Evolutionary conservation across 2,888 invertebrate genomes (phyloP).

Genomic region (Parelbella ahira): DNA sequence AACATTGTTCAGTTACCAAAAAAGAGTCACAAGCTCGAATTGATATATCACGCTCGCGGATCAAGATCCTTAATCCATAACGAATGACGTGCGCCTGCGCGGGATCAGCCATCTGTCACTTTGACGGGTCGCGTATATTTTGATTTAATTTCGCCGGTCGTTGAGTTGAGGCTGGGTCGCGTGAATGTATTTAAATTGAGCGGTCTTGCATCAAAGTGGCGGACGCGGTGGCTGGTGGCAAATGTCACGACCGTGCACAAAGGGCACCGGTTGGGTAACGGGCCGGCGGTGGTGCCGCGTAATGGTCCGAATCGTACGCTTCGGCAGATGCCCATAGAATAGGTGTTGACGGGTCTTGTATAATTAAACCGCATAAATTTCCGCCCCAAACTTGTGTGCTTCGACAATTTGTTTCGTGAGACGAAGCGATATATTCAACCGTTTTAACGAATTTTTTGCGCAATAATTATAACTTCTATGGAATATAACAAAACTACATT

Average conservation of each 20-base stretch:
- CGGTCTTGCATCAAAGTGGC: conserved; percentile 43
- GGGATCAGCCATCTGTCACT: conserved; percentile 7
- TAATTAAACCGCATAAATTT: conserved; percentile 7
- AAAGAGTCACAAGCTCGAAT: too few relatives aligned
- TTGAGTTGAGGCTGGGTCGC: conserved; percentile 2
- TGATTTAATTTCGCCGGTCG: conserved; percentile 6
- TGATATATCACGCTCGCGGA: too few relatives aligned
- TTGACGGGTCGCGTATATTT: conserved; percentile 15
- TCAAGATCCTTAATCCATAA: too few relatives aligned
- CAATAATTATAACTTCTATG: too few relatives aligned
- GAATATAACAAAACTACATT: too few relatives aligned
- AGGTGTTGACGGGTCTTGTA: conserved; percentile 7
- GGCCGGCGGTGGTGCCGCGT: conserved; percentile 37
- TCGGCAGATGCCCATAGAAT: conserved; percentile 18
- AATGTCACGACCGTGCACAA: conserved; percentile 60
- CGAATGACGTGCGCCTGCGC: conserved; percentile 5
- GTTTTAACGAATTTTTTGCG: too few relatives aligned
- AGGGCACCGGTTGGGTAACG: conserved; percentile 51
- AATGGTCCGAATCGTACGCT: conserved; percentile 28
- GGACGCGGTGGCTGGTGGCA: too few relatives aligned
- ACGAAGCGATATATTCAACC: too few relatives aligned
- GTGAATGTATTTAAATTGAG: conserved; percentile 15
- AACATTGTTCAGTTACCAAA: too few relatives aligned
- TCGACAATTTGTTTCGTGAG: too few relatives aligned
- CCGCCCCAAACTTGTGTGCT: background rate